A percentile compares a stretch with the other conserved stretches of the same genome.
These are phyloP conservation scores for Betta splendens DNA, from an alignment of 2,797 vertebrate genomes.

Conservation along the genomic window DNA sequence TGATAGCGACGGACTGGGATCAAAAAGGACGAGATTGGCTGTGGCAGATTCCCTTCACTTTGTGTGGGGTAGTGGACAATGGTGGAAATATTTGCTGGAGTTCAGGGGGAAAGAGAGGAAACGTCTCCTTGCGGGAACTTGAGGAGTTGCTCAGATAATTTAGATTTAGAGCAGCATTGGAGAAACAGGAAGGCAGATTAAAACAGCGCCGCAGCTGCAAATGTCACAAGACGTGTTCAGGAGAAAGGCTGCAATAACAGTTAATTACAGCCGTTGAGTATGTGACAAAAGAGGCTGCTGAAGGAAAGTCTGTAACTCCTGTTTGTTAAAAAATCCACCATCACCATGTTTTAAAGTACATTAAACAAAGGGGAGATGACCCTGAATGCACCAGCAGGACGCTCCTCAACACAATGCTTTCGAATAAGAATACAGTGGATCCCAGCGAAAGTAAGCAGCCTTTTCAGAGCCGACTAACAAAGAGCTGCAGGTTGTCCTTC, in stretches of 20 bases:
- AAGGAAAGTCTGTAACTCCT: too few species aligned
- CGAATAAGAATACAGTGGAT: constrained; percentile 49
- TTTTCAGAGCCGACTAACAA: constrained; percentile 48
- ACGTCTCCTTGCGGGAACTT: constrained; percentile 3
- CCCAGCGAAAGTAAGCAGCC: constrained; percentile 39
- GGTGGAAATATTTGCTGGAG: constrained; percentile 17
- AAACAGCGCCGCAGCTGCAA: constrained; percentile 42
- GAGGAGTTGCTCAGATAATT: constrained; percentile 28
- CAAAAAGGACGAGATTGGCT: constrained; percentile 53
- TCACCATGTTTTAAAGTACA: constrained; percentile 18
- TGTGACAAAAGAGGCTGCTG: constrained; percentile 28
- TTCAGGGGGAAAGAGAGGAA: not conserved
- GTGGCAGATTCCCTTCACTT: constrained; percentile 25
- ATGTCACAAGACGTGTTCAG: constrained; percentile 51
- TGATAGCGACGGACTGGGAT: constrained; percentile 62
- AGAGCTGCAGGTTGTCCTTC: constrained; percentile 40
- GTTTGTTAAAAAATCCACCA: too few species aligned
- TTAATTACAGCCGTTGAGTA: constrained; percentile 61
- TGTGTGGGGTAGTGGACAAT: not conserved
- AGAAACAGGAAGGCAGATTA: constrained; percentile 17
- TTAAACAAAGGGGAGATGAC: constrained; percentile 40
- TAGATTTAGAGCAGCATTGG: constrained; percentile 34
- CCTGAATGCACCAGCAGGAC: constrained; percentile 47
- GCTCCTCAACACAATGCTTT: constrained; percentile 23
- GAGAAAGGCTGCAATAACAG: constrained; percentile 59